Conservation (phyloP, 2,888 invertebrate genomes). For the Noctua fimbriata region DNA sequence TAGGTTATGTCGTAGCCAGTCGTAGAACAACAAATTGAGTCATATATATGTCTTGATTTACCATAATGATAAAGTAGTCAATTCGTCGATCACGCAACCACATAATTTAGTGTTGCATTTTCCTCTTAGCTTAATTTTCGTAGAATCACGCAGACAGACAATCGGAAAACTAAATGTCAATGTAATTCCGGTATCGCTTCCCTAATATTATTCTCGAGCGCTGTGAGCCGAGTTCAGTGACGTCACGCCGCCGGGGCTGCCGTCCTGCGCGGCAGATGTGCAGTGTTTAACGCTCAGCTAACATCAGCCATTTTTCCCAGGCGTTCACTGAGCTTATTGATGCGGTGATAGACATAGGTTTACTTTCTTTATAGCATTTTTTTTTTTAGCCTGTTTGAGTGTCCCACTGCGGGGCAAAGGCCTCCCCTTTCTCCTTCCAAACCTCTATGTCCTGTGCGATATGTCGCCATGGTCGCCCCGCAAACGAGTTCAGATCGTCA, state of each 20-base stretch:
- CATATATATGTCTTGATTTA: constrained; percentile 8
- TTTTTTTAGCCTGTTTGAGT: too few species aligned
- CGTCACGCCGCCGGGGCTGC: constrained; percentile 31
- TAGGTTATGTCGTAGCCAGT: neutral
- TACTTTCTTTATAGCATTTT: constrained; percentile 1
- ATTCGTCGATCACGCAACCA: neutral
- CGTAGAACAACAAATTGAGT: constrained; percentile 1
- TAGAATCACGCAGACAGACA: neutral
- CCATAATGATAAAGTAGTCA: neutral
- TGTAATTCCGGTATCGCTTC: neutral
- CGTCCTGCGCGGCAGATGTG: constrained; percentile 32
- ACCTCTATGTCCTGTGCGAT: too few species aligned
- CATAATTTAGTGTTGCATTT: neutral
- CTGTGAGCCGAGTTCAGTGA: constrained; percentile 20
- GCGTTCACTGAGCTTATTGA: neutral
- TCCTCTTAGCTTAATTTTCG: constrained; percentile 7
- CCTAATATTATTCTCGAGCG: neutral
- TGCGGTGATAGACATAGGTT: neutral
- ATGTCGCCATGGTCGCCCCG: too few species aligned
- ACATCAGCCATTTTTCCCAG: neutral
- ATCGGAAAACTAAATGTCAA: neutral
- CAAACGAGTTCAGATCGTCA: too few species aligned
- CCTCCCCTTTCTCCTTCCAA: too few species aligned
- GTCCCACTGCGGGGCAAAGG: too few species aligned
- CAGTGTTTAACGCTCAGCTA: neutral